Evolutionary conservation across 2,113 vertebrate genomes (phyloP).

Genomic region (Rhabdornis inornatus): DNA sequence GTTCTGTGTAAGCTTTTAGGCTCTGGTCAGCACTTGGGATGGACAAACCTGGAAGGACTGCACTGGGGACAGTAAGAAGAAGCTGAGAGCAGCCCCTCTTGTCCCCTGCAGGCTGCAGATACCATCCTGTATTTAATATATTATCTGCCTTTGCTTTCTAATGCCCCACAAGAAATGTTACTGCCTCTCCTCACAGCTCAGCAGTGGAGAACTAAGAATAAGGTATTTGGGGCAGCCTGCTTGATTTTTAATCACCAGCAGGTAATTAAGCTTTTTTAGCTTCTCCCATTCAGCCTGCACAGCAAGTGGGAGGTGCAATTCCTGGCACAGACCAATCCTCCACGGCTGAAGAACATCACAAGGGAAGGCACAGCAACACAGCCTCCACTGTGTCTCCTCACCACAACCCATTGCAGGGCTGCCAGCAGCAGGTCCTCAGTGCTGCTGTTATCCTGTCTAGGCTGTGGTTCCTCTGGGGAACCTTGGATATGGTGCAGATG

Average conservation of each 20-base stretch:
- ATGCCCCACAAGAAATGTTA: not conserved
- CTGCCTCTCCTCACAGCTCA: not conserved
- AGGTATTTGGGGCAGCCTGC: not conserved
- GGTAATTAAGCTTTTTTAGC: not conserved
- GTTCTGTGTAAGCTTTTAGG: not conserved
- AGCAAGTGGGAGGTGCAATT: not conserved
- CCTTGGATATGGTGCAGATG: not conserved
- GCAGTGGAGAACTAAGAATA: not conserved
- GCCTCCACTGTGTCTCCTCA: not conserved
- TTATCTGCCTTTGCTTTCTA: not conserved
- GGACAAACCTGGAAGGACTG: not conserved
- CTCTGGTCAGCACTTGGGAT: not conserved
- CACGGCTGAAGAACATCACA: not conserved
- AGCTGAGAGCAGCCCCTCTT: not conserved
- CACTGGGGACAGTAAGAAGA: not conserved
- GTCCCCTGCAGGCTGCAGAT: not conserved
- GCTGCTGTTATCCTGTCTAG: not conserved
- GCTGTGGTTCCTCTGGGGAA: not conserved
- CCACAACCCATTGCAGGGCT: not conserved
- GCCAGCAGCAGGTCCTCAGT: not conserved
- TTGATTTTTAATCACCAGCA: not conserved
- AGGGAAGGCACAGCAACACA: not conserved
- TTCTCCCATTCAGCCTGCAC: not conserved
- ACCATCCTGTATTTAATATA: not conserved
- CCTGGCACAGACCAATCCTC: not conserved